Evolutionary conservation across 2,113 vertebrate genomes (phyloP), one percentile per base, ranked within the genome.

Genomic region (Oreotragus oreotragus): DNA sequence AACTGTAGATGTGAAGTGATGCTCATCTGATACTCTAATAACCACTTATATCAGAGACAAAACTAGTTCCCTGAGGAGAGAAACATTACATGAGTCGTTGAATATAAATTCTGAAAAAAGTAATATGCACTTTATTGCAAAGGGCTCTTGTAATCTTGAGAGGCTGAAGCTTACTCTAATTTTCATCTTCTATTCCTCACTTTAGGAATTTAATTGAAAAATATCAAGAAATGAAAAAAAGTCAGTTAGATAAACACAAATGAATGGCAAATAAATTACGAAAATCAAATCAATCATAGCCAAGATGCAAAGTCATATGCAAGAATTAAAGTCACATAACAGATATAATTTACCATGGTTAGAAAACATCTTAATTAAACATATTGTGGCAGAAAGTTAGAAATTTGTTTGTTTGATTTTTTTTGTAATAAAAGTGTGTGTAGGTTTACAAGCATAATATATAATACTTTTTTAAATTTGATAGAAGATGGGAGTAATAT

Each of bases 151-250:
- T 57, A 91, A 33, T 73, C 23, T 84, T 95, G n/a, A 92, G 64
- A 96, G 43, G 62, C 17, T 45, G n/a, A 25, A 73, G 39, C 23
- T 90, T 86, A 28, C 51, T 80, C n/a, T 84, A 81, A 92, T 94
- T 95, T 90, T 95, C 21, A 87, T 76, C 77, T 70, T 83, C 17
- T 25, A 36, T 19, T 21, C 3, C 1, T 60, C 36, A 84, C 25
- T 93, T 97, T 17, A 86, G 28, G 17, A 93, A 91, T 53, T 79
- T 85, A 88, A 93, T 81, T 85, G 49, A 80, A 96, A 95, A 95
- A 93, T 88, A 85, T 88, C 13, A 95, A 86, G 60, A 76, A 7
- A 58, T 47, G 36, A 90, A 93, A 90, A n/a, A 91, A 39, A 73
- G 28, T 33, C 12, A 87, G 7, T 83, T 33, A 53, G 12, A 76